Conservation (phyloP, 2,888 invertebrate genomes). For the Parnassius glacialis region DNA sequence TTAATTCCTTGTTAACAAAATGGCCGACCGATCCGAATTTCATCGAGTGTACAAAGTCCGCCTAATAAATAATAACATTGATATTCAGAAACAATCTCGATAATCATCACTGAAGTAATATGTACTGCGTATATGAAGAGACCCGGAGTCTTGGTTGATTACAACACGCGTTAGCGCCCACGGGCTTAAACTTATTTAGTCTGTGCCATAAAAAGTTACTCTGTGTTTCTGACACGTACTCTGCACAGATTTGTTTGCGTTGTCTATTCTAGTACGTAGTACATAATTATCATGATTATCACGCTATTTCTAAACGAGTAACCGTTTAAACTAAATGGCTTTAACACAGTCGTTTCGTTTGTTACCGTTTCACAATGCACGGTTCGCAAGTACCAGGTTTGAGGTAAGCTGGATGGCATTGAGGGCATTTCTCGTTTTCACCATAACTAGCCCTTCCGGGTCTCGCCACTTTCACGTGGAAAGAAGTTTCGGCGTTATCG, state of each 20-base stretch:
- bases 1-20: not conserved
- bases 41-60: conserved; percentile 1
- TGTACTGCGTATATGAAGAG: too few species aligned
- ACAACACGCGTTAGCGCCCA: too few species aligned
- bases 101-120: too few species aligned
- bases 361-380: conserved; percentile 79
- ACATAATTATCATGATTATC: not conserved
- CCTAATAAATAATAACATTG: not conserved
- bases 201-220: too few species aligned
- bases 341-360: conserved; percentile 10
- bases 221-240: too few species aligned
- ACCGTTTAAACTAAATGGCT: conserved; percentile 13
- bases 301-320: conserved; percentile 5
- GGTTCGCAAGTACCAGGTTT: conserved; percentile 84
- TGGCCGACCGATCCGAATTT: not conserved
- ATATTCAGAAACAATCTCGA: too few species aligned
- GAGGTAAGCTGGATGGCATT: conserved; percentile 83
- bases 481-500: conserved; percentile 80
- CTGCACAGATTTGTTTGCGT: too few species aligned
- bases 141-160: too few species aligned
- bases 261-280: too few species aligned
- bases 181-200: too few species aligned
- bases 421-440: conserved; percentile 82
- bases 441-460: conserved; percentile 73
- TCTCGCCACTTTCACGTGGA: conserved; percentile 78